A percentile compares a stretch with the other conserved stretches of the same genome.
These are phyloP conservation scores for Julus scandinavius DNA, from an alignment of 2,888 invertebrate species.

Conservation along the genomic window DNA sequence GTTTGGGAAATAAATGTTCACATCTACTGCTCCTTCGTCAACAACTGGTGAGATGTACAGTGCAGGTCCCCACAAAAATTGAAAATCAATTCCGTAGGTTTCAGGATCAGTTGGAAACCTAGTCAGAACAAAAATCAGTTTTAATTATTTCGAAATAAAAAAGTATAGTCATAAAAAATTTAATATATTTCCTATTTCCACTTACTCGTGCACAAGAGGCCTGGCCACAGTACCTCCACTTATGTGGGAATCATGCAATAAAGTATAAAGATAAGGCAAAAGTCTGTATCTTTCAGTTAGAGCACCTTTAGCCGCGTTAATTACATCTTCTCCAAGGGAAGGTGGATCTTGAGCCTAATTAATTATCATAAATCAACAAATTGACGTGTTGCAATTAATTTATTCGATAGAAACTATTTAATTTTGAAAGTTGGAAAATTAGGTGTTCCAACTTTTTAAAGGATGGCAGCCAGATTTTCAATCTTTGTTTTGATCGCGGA, in stretches of 20 bases:
- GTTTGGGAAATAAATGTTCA: constrained; percentile 62
- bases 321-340: constrained; percentile 51
- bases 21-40: constrained; percentile 60
- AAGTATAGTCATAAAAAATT: not conserved
- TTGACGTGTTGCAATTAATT: too few species aligned
- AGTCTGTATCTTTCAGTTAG: constrained; percentile 65
- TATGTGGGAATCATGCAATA: constrained; percentile 64
- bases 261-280: constrained; percentile 68
- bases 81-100: constrained; percentile 60
- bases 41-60: constrained; percentile 64
- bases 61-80: constrained; percentile 66
- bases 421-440: too few species aligned
- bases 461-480: too few species aligned
- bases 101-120: constrained; percentile 61
- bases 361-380: too few species aligned
- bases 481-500: too few species aligned
- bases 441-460: too few species aligned
- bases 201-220: constrained; percentile 65
- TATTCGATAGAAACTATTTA: too few species aligned
- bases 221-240: constrained; percentile 65
- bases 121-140: constrained; percentile 60
- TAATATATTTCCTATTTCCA: not conserved
- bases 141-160: too few species aligned
- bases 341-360: constrained; percentile 57
- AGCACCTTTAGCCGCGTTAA: constrained; percentile 54